Base-by-base conservation (phyloP, 2,888 invertebrate genomes). In the Rambutsinella grinnellia region DNA sequence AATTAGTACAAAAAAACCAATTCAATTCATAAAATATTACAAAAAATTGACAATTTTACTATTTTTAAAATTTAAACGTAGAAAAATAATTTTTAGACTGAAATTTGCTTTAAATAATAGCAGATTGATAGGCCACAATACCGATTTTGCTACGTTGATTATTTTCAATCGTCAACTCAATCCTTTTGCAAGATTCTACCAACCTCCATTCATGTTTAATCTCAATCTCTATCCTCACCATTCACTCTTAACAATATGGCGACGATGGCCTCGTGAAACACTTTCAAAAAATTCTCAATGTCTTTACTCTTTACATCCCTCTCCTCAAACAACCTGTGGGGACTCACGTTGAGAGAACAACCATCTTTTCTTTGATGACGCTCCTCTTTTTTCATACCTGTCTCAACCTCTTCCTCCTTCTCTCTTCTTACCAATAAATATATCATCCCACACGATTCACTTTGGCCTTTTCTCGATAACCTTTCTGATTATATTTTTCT, bases 261-360 rank as follows among this genome's bases (percentile, higher is more conserved):
- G 51, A 68, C 26, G 56, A 54, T 65, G 67, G 65, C 68, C 67
- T 71, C 67, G 62, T 74, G 72, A 72, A 72, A 72, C 72, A 72
- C 72, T 72, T 72, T 72, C 66, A 51, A 72, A 63, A 70, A 72
- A 54, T 56, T 28, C 58, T 53, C 63, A 58, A 47, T 72, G 6
- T n/a, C n/a, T n/a, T 36, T 13, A 36, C 36, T 13, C 5, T 8
- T 13, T 8, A 36, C 5, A 36, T 36, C 36, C 49, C 5, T 5
- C 49, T n/a, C 6, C 49, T 36, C 36, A 36, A 8, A 54, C 66
- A 72, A 72, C 72, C 72, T 72, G 72, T 66, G 66, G 72, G 65
- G 72, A 66, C 66, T 36, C 36, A 36, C n/a, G n/a, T n/a, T n/a
- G n/a, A n/a, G n/a, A n/a, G n/a, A n/a, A n/a, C n/a, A 36, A 8